These are phyloP conservation scores for Sarcoramphus papa DNA, from an alignment of 2,797 vertebrate genomes.

Conservation along the genomic window DNA sequence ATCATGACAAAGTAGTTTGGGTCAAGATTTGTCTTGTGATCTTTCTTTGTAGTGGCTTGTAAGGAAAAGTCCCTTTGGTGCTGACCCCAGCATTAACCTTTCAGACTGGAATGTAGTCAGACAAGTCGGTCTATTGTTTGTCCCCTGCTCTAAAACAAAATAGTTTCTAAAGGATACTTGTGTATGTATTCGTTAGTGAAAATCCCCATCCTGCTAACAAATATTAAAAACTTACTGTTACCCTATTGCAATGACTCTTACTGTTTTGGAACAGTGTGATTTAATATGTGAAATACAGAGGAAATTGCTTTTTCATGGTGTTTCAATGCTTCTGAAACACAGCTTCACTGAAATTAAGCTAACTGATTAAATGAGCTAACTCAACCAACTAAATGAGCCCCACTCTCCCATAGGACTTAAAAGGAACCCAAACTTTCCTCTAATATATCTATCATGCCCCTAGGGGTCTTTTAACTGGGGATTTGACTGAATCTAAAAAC, in stretches of 20 bases:
- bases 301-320: background rate
- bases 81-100: background rate
- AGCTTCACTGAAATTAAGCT: background rate
- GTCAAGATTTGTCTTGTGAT: background rate
- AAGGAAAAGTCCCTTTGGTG: background rate
- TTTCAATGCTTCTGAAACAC: background rate
- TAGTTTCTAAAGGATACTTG: background rate
- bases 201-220: background rate
- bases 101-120: background rate
- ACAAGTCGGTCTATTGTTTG: background rate
- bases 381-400: background rate
- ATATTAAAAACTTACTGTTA: background rate
- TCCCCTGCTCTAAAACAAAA: background rate
- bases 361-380: constrained; percentile 11
- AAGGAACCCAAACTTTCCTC: background rate
- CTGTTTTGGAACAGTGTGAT: background rate
- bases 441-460: background rate
- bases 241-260: background rate
- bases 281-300: background rate
- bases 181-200: background rate
- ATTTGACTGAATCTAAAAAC: background rate
- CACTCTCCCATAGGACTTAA: background rate
- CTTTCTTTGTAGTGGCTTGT: background rate
- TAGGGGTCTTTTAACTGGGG: background rate
- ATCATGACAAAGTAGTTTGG: background rate